A percentile compares a stretch with the other conserved stretches of the same genome.
These are phyloP conservation scores for Acanthosepion esculentum DNA, from an alignment of 2,888 invertebrate species.

Conservation along the genomic window DNA sequence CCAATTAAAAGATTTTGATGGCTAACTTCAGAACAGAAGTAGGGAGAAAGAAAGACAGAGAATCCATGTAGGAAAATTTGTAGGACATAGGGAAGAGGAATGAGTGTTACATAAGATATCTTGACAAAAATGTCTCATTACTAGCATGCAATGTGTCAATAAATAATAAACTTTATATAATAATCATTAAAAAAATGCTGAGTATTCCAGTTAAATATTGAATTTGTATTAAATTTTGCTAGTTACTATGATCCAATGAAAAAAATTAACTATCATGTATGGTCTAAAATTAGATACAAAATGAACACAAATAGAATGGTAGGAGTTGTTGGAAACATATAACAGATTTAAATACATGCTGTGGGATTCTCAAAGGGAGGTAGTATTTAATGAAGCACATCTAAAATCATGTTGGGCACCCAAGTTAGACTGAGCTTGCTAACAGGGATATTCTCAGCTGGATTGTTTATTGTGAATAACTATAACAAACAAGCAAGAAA, in stretches of 20 bases:
- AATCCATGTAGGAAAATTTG: too few species aligned
- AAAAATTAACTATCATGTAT: not conserved
- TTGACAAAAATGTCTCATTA: too few species aligned
- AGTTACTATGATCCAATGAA: not conserved
- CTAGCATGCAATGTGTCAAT: too few species aligned
- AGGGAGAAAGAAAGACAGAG: too few species aligned
- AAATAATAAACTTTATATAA: not conserved
- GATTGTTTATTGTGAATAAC: not conserved
- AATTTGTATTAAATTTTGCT: not conserved
- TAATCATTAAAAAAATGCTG: too few species aligned
- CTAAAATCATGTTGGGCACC: not conserved
- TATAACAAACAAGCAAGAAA: not conserved
- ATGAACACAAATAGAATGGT: not conserved
- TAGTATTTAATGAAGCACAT: not conserved
- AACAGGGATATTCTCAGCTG: not conserved
- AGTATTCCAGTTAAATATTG: too few species aligned
- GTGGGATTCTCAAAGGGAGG: not conserved
- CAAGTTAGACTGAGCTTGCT: not conserved
- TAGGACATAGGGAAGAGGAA: too few species aligned
- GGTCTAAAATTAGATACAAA: not conserved
- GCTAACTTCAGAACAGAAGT: too few species aligned
- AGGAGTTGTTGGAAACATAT: not conserved
- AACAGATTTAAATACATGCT: not conserved
- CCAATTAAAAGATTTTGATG: too few species aligned
- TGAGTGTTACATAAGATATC: too few species aligned